These are phyloP conservation scores for Cyclargus thomasi DNA, from an alignment of 1,140 invertebrate genomes.

Conservation along the genomic window DNA sequence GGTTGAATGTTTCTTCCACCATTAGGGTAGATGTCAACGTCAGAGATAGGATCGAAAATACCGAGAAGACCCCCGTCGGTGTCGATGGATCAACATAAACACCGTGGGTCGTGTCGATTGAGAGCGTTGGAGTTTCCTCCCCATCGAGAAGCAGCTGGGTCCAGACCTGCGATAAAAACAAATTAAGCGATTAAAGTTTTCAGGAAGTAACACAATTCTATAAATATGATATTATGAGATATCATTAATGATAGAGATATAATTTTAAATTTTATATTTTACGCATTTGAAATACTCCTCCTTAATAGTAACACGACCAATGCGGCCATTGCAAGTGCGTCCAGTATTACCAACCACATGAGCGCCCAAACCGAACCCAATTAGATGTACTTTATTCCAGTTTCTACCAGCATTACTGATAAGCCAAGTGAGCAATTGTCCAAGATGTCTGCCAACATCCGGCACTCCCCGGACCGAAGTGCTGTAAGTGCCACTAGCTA, in stretches of 20 bases:
- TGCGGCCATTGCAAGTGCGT: slow-evolving; percentile 31
- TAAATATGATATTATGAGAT: too few relatives aligned
- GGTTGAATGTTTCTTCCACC: slow-evolving; percentile 77
- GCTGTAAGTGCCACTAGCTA: slow-evolving; percentile 60
- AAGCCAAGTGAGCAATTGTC: slow-evolving; percentile 73
- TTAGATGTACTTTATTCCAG: slow-evolving; percentile 44
- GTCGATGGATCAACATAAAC: slow-evolving; percentile 77
- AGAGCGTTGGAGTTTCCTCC: slow-evolving; percentile 22
- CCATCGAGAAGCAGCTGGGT: slow-evolving; percentile 78
- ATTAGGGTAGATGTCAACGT: slow-evolving; percentile 76
- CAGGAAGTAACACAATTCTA: too few relatives aligned
- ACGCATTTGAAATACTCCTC: too few relatives aligned
- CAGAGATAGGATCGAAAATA: slow-evolving; percentile 48
- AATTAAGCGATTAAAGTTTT: not conserved
- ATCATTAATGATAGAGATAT: too few relatives aligned
- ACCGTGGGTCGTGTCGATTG: slow-evolving; percentile 70
- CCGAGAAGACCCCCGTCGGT: slow-evolving; percentile 71
- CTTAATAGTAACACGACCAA: slow-evolving; percentile 38
- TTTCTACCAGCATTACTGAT: slow-evolving; percentile 39
- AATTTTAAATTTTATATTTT: too few relatives aligned
- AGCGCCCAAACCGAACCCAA: slow-evolving; percentile 49
- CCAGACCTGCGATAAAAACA: slow-evolving; percentile 77
- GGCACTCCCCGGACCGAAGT: slow-evolving; percentile 71
- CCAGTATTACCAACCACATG: slow-evolving; percentile 52
- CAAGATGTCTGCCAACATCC: slow-evolving; percentile 71